Base-by-base conservation (phyloP, 2,113 vertebrate species). In the Psammodynastes pulverulentus region DNA sequence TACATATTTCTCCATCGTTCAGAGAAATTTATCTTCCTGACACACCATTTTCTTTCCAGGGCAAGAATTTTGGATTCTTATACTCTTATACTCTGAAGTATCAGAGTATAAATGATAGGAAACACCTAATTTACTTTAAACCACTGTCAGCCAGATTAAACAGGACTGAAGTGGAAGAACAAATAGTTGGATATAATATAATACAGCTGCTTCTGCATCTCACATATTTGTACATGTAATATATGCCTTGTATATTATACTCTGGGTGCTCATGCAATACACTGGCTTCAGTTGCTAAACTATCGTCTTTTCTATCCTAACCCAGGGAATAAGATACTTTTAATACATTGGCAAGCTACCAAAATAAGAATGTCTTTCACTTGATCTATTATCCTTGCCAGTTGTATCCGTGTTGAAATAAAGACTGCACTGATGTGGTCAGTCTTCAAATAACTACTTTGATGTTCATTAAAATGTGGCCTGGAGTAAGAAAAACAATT, bases 361-460 rank as follows among this genome's bases (percentile, higher is more conserved):
- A 84, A 34, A 90, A 1, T 6, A 39, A 87, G 3, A 6, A 2
- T 85, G 3, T 2, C 29, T 8, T 48, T 92, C 0, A 1, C 26
- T 92, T 0, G 0, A 43, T 92, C 84, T 6, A 2, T 21, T 89
- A 13, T 45, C 92, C 26, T 91, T 91, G 52, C 9, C 84, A 4
- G 0, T 87, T 92, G 26, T 84, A 0, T 46, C 56, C 87, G 21
- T 85, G 29, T 49, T 85, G 24, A 93, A 95, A 58, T 26, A 52
- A 84, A 92, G n/a, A 91, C 5, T 84, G 7, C 0, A 0, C 10
- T 93, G 13, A 43, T 84, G n/a, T 92, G 9, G 49, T 90, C 88
- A 95, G 24, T 51, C 34, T 93, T 62, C 92, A 45, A 24, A 91
- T 62, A 93, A 53, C 26, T 67, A 23, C 1, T 92, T 89, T 91